Conservation (phyloP, 1,140 invertebrate genomes). For the Arctopsyche grandis region DNA sequence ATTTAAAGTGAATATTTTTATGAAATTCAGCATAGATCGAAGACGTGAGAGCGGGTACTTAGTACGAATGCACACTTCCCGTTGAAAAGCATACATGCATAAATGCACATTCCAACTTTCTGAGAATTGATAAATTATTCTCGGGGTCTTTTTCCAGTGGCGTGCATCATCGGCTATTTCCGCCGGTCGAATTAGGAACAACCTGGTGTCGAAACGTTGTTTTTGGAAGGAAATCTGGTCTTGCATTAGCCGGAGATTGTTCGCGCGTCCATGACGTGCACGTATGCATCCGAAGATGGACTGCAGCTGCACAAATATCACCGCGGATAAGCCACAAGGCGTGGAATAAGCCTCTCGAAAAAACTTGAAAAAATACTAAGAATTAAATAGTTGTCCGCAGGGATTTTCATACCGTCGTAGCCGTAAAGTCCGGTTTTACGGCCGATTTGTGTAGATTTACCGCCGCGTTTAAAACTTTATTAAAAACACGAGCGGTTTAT, state of each 20-base stretch:
- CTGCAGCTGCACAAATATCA: slow-evolving; percentile 19
- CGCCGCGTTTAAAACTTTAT: slow-evolving; percentile 36
- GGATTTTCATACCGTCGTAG: background rate
- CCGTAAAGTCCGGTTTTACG: slow-evolving; percentile 33
- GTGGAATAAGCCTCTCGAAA: slow-evolving; percentile 1
- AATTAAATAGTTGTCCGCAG: background rate
- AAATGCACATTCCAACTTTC: background rate
- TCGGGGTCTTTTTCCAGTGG: too few relatives aligned
- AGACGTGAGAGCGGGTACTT: background rate
- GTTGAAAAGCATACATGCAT: background rate
- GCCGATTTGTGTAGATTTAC: slow-evolving; percentile 38
- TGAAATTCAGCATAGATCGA: background rate
- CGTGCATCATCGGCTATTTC: too few relatives aligned
- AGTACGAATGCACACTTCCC: background rate
- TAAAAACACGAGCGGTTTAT: slow-evolving; percentile 31
- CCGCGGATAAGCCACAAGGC: background rate
- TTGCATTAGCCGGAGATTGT: slow-evolving; percentile 1
- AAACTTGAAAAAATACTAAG: background rate
- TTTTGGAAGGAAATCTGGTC: slow-evolving; percentile 14
- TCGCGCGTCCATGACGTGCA: background rate
- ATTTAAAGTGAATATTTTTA: background rate
- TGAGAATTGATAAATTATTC: too few relatives aligned
- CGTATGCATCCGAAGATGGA: background rate
- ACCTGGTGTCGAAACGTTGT: slow-evolving; percentile 5
- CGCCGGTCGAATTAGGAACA: too few relatives aligned